These are phyloP conservation scores for Laticauda colubrina DNA, from an alignment of 2,113 vertebrate species.

Conservation along the genomic window DNA sequence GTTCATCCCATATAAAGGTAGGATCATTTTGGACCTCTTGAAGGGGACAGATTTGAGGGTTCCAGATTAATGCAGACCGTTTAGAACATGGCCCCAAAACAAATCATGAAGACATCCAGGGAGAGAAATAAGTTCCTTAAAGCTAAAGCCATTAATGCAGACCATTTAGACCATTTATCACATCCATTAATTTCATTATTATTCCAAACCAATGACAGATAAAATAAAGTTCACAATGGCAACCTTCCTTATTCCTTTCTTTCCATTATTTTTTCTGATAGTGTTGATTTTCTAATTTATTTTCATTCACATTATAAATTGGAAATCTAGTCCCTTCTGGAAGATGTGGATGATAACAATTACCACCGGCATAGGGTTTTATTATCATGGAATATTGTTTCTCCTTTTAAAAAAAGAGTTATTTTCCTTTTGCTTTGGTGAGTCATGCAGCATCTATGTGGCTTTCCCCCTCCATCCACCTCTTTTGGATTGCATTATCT, in stretches of 20 bases:
- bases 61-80: neutral
- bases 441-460: constrained; percentile 61
- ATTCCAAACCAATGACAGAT: neutral
- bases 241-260: neutral
- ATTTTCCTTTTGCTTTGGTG: constrained; percentile 46
- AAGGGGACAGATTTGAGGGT: neutral
- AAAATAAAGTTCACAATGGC: neutral
- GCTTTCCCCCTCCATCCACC: constrained; percentile 21
- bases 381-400: constrained; percentile 58
- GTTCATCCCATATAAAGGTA: too few species aligned
- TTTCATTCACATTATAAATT: constrained; percentile 26
- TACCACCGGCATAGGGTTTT: neutral
- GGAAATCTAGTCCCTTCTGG: constrained; percentile 41
- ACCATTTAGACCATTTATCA: too few species aligned
- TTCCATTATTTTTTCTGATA: constrained; percentile 37
- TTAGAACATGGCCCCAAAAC: neutral
- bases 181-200: neutral
- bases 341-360: neutral
- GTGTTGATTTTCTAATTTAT: constrained; percentile 20
- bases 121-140: neutral
- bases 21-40: neutral
- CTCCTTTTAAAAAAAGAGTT: constrained; percentile 28
- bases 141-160: too few species aligned
- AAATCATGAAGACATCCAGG: neutral
- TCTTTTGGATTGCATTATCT: constrained; percentile 69